Conservation (phyloP, 2,113 vertebrate species). For the Dasyprocta punctata region DNA sequence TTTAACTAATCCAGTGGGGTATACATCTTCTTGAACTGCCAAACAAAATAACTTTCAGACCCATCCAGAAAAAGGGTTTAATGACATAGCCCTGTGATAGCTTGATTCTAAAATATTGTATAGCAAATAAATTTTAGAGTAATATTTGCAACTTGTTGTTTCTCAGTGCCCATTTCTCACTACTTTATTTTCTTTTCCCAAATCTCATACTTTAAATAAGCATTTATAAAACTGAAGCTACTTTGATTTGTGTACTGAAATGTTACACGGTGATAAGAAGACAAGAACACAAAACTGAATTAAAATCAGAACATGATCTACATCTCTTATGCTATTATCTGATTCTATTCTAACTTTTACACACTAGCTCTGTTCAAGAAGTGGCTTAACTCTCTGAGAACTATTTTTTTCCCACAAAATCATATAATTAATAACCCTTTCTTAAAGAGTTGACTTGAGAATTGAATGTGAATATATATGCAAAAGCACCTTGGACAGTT, state of each 20-base stretch:
- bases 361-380: background rate
- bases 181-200: background rate
- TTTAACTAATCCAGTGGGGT: background rate
- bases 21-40: background rate
- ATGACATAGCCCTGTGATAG: background rate
- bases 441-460: background rate
- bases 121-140: background rate
- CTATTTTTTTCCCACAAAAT: background rate
- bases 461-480: background rate
- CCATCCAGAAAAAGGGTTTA: background rate
- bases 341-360: background rate
- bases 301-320: background rate
- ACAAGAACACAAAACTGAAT: background rate
- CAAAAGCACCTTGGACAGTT: background rate
- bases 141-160: background rate
- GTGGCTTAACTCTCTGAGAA: background rate
- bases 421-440: background rate
- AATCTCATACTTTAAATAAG: background rate
- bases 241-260: background rate
- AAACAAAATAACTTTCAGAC: background rate
- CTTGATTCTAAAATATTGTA: background rate
- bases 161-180: background rate
- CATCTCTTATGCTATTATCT: accelerated
- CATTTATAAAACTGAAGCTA: background rate
- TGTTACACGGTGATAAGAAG: background rate